Conservation (phyloP, 1,140 invertebrate species). For the Drosophila lowei region DNA sequence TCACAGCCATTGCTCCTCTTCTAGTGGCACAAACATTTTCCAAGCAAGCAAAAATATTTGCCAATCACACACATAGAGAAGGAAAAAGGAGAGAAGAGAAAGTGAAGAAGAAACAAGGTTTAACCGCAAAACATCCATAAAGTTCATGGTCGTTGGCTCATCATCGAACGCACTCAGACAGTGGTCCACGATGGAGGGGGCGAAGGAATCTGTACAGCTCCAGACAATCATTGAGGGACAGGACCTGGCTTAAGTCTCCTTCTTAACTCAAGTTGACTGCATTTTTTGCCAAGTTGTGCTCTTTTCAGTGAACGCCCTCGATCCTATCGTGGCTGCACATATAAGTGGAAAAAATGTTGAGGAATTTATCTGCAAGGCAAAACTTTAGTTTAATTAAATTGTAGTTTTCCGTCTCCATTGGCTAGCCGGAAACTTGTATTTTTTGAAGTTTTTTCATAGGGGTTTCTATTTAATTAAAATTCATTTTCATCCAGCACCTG, state of each 20-base stretch:
- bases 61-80: conserved; percentile 33
- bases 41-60: conserved; percentile 69
- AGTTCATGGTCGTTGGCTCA: conserved; percentile 64
- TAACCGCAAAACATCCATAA: conserved; percentile 58
- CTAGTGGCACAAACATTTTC: conserved; percentile 57
- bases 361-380: conserved; percentile 28
- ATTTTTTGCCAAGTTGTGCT: conserved; percentile 38
- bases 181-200: conserved; percentile 1
- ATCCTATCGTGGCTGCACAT: neutral
- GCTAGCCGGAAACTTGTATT: conserved; percentile 15
- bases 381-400: conserved; percentile 47
- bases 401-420: conserved; percentile 20
- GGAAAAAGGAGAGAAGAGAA: conserved; percentile 19
- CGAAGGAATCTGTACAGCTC: neutral
- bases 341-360: conserved; percentile 7
- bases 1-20: conserved; percentile 7
- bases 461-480: conserved; percentile 40
- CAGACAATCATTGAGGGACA: conserved; percentile 37
- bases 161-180: conserved; percentile 41
- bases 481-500: conserved; percentile 11
- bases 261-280: conserved; percentile 11
- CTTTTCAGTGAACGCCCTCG: conserved; percentile 2
- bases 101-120: conserved; percentile 25
- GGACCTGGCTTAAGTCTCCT: conserved; percentile 9
- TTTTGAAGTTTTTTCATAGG: conserved; percentile 21